Conservation (phyloP, 1,140 invertebrate genomes). For the Drosophila ohnishii region DNA sequence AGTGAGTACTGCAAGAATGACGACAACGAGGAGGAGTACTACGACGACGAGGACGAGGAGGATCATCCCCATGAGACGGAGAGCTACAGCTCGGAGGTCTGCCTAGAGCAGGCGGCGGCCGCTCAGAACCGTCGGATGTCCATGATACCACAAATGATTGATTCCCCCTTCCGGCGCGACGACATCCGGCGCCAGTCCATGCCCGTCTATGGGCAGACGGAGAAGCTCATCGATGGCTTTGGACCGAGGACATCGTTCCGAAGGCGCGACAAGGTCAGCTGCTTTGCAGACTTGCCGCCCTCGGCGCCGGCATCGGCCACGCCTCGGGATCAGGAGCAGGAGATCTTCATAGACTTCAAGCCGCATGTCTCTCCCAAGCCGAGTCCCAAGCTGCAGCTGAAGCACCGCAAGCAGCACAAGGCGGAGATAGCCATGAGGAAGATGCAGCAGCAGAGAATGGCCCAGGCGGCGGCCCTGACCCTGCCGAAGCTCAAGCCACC, state of each 20-base stretch:
- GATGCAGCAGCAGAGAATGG: constrained; percentile 67
- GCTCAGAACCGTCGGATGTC: constrained; percentile 66
- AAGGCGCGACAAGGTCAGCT: constrained; percentile 68
- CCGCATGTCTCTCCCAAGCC: constrained; percentile 87
- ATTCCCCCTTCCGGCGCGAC: constrained; percentile 70
- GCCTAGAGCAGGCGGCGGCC: constrained; percentile 44
- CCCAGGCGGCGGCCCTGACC: constrained; percentile 62
- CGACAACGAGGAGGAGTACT: constrained; percentile 55
- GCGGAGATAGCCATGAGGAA: constrained; percentile 71
- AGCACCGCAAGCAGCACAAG: constrained; percentile 78
- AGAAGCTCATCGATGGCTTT: constrained; percentile 76
- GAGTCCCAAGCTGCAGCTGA: constrained; percentile 84
- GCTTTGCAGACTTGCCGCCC: constrained; percentile 57
- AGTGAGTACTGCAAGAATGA: constrained; percentile 76
- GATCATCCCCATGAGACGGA: constrained; percentile 57
- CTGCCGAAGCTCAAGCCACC: constrained; percentile 58
- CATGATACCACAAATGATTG: constrained; percentile 66
- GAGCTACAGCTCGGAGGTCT: constrained; percentile 65
- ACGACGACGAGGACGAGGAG: constrained; percentile 58
- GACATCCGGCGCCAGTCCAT: constrained; percentile 74
- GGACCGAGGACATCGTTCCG: constrained; percentile 71
- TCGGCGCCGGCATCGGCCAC: not conserved
- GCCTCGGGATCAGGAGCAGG: constrained; percentile 86
- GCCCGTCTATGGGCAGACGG: constrained; percentile 76
- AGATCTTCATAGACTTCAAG: constrained; percentile 94